These are phyloP conservation scores for Diadumene lineata DNA, from an alignment of 92 coral and sea anemone genomes.

Conservation along the genomic window DNA sequence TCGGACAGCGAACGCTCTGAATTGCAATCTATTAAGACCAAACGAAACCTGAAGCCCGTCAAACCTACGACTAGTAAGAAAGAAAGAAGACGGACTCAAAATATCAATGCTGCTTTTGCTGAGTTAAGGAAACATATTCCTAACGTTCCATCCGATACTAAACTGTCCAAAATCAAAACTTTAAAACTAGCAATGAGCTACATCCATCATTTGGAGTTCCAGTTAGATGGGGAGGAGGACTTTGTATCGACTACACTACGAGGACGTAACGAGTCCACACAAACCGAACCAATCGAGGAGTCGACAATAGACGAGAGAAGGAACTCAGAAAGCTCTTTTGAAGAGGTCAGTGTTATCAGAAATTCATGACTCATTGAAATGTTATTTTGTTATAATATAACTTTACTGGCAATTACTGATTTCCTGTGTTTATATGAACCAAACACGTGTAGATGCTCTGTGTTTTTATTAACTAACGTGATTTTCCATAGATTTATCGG, in stretches of 20 bases:
- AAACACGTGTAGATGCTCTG: no score
- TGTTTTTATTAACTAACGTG: no score
- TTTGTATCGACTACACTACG: background rate
- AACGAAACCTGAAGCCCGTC: constrained; percentile 61
- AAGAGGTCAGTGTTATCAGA: constrained; percentile 21
- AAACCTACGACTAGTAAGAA: constrained; percentile 75
- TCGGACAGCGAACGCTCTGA: constrained; percentile 31
- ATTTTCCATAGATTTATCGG: no score
- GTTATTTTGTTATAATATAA: no score
- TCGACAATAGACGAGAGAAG: background rate
- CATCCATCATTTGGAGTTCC: constrained; percentile 91
- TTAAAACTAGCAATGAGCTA: constrained; percentile 98
- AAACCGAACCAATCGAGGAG: constrained; percentile 14
- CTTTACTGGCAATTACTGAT: background rate
- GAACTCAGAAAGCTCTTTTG: constrained; percentile 24
- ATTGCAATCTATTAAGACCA: constrained; percentile 32
- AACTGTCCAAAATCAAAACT: constrained; percentile 97
- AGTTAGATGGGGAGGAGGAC: constrained; percentile 67
- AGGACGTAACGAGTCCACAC: background rate
- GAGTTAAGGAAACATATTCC: constrained; percentile 97
- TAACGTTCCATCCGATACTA: constrained; percentile 98
- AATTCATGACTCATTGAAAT: background rate
- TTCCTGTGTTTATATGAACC: background rate
- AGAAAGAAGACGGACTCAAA: constrained; percentile 91
- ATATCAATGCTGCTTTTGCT: constrained; percentile 97